Base-by-base conservation (phyloP, 2,797 vertebrate genomes). In the Bovichtus diacanthus region DNA sequence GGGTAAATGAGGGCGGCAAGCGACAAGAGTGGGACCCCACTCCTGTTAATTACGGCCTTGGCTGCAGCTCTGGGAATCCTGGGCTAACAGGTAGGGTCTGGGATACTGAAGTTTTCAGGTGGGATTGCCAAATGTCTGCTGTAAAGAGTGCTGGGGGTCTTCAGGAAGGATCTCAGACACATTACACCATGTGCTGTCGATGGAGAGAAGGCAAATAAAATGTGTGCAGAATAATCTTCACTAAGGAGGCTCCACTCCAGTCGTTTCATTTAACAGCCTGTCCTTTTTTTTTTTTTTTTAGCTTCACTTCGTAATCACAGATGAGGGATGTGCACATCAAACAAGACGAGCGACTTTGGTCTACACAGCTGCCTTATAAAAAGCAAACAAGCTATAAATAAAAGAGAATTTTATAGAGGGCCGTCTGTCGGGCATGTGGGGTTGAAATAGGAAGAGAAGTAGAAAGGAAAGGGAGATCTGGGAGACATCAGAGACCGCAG, bases 341-440 rank as follows among this genome's bases (percentile, higher is more conserved):
- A 95, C 91, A 81, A 90, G 88, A 87, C 73, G 90, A 91, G 93
- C 80, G 90, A 92, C 92, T 93, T 93, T 91, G 91, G 92, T 93
- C 90, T 91, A 83, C 91, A 84, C 93, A 88, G 91, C 85, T 91
- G 92, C 92, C 92, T 93, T 94, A 95, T 94, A 94, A 94, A 94
- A 95, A 94, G 93, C 93, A 94, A 95, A 95, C 92, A 95, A 94
- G 92, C 93, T 80, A 90, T 94, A 93, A 95, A 95, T 94, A 94
- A 95, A 95, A 95, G 93, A 88, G 94, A 95, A 95, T 95, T 95
- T 95, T 95, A 95, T 94, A 94, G 94, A 93, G 88, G 88, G 88
- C 80, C 85, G 90, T 95, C 95, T 95, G 94, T 90, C 75, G 78
- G 84, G 88, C 82, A 83, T 89, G 89, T 71, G 81, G 74, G 83